These are phyloP conservation scores for Megalops cyprinoides DNA, from an alignment of 2,797 vertebrate species.

Conservation along the genomic window DNA sequence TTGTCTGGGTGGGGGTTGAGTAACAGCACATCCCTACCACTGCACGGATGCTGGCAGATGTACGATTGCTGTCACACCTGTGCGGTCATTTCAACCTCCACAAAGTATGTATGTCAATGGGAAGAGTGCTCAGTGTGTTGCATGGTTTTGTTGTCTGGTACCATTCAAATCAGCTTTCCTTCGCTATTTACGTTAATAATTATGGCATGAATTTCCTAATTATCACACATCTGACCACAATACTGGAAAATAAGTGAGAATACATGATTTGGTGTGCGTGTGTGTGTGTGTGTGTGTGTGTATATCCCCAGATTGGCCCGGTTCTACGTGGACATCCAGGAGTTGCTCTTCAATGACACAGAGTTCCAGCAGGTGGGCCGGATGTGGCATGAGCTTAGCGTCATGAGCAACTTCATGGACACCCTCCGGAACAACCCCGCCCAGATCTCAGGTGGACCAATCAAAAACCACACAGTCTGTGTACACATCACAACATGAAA, in stretches of 20 bases:
- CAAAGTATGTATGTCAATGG: neutral
- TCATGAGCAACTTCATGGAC: constrained; percentile 87
- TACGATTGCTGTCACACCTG: neutral
- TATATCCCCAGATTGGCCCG: constrained; percentile 78
- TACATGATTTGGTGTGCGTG: neutral
- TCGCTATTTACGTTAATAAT: too few species aligned
- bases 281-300: neutral
- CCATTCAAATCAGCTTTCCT: too few species aligned
- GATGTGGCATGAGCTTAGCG: constrained; percentile 82
- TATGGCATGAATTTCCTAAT: too few species aligned
- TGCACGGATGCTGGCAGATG: neutral
- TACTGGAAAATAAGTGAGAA: too few species aligned
- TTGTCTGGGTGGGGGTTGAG: constrained; percentile 1
- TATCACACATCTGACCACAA: too few species aligned
- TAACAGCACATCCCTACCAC: neutral
- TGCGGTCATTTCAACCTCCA: neutral
- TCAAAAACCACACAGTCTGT: too few species aligned
- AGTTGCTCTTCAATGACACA: constrained; percentile 76
- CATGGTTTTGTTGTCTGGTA: too few species aligned
- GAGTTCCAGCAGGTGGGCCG: constrained; percentile 75
- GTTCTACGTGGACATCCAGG: constrained; percentile 84
- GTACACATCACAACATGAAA: too few species aligned
- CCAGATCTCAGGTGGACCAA: constrained; percentile 76
- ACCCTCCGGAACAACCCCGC: constrained; percentile 81
- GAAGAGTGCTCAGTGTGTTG: neutral